Conservation (phyloP, 1,140 invertebrate species). For the Drosophila tristis region DNA sequence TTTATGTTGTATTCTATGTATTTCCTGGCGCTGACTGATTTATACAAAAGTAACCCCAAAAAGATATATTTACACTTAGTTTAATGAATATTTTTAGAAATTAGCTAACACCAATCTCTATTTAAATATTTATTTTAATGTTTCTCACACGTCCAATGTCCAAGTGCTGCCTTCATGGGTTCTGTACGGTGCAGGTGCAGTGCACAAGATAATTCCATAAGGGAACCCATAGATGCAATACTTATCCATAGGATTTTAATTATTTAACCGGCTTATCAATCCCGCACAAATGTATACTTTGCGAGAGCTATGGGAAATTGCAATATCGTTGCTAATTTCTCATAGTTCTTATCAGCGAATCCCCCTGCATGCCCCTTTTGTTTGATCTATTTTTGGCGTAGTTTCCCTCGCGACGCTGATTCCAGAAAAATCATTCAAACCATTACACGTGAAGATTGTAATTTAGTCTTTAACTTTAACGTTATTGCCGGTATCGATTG, state of each 20-base stretch:
- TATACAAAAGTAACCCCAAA: slow-evolving; percentile 40
- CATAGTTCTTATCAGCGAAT: slow-evolving; percentile 9
- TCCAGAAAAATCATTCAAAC: slow-evolving; percentile 57
- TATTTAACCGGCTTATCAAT: slow-evolving; percentile 2
- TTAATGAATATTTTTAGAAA: slow-evolving; percentile 45
- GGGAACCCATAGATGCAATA: slow-evolving; percentile 32
- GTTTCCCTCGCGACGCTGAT: slow-evolving; percentile 58
- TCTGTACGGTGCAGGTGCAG: slow-evolving; percentile 47
- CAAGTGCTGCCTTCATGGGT: slow-evolving; percentile 33
- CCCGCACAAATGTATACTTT: neutral
- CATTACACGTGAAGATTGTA: slow-evolving; percentile 59
- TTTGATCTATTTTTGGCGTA: slow-evolving; percentile 50
- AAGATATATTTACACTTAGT: slow-evolving; percentile 42
- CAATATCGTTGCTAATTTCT: slow-evolving; percentile 18
- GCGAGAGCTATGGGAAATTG: slow-evolving; percentile 12
- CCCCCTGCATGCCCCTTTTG: slow-evolving; percentile 14
- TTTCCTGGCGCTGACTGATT: slow-evolving; percentile 59
- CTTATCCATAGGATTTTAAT: slow-evolving; percentile 21
- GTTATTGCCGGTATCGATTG: slow-evolving; percentile 73
- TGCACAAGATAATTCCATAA: slow-evolving; percentile 23
- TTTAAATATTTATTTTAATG: slow-evolving; percentile 56
- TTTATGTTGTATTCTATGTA: slow-evolving; percentile 43
- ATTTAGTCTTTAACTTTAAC: slow-evolving; percentile 67
- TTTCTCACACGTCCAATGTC: slow-evolving; percentile 21
- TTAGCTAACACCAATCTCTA: slow-evolving; percentile 54